Percentiles rank a stretch among this genome's conserved stretches.
phyloP scores from a whole-genome alignment of 2,113 vertebrate species.

The Perognathus longimembris region DNA sequence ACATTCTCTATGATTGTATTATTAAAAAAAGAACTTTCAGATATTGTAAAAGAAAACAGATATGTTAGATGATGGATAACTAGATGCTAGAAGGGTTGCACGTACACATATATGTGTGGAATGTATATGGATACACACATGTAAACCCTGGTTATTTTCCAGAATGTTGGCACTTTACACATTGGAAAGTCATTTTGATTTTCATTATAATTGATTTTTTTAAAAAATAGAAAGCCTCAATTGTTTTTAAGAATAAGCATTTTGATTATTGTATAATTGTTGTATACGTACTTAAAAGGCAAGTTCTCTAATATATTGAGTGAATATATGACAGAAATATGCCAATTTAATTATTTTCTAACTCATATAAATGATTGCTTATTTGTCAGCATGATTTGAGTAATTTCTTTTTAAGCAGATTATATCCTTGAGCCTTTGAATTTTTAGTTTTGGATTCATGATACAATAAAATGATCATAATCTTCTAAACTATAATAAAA shows the following conservation, averaged over 20 bases:
- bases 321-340: neutral
- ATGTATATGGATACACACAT: too few species aligned
- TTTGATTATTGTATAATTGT: neutral
- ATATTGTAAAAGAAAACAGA: neutral
- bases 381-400: neutral
- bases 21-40: neutral
- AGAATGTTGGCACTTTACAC: neutral
- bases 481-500: neutral
- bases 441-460: neutral
- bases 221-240: neutral
- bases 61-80: neutral
- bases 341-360: neutral
- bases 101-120: too few species aligned
- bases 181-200: neutral
- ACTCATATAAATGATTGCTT: neutral
- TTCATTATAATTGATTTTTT: neutral
- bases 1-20: neutral
- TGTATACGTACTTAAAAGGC: neutral
- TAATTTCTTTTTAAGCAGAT: neutral
- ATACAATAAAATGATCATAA: neutral
- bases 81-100: neutral
- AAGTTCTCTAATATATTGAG: neutral
- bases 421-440: neutral
- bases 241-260: neutral
- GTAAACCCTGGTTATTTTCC: neutral